phyloP scores from a whole-genome alignment of 2,113 vertebrate genomes.

The Phycodurus eques region DNA sequence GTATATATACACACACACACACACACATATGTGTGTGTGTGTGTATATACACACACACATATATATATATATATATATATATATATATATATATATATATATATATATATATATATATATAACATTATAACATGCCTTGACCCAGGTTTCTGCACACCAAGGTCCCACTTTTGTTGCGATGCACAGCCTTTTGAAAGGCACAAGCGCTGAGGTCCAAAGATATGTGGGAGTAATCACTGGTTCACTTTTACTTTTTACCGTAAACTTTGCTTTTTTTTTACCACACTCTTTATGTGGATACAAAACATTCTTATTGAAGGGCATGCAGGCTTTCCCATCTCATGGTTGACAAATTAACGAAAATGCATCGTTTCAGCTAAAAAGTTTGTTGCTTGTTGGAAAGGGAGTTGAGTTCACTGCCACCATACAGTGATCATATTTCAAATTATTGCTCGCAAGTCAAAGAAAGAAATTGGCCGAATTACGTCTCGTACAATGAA shows the following conservation, averaged over 20 bases:
- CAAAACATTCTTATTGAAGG: neutral
- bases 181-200: slow-evolving; percentile 42
- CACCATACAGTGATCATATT: too few species aligned
- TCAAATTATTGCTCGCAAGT: too few species aligned
- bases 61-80: too few species aligned
- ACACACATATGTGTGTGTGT: too few species aligned
- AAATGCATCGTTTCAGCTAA: too few species aligned
- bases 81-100: neutral
- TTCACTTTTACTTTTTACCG: slow-evolving; percentile 32
- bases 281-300: neutral
- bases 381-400: too few species aligned
- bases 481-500: too few species aligned
- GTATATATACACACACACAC: too few species aligned
- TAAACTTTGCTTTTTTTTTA: slow-evolving; percentile 24
- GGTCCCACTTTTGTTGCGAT: slow-evolving; percentile 49
- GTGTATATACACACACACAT: too few species aligned
- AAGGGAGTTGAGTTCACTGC: too few species aligned
- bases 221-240: slow-evolving; percentile 28
- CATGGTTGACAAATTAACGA: neutral
- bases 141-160: slow-evolving; percentile 30
- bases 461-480: too few species aligned
- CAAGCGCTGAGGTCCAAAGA: slow-evolving; percentile 29
- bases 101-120: too few species aligned
- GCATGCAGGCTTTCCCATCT: neutral
- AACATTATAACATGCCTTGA: slow-evolving; percentile 18